phyloP scores from a whole-genome alignment of 2,888 invertebrate genomes.

The Yponomeuta plumbellus region DNA sequence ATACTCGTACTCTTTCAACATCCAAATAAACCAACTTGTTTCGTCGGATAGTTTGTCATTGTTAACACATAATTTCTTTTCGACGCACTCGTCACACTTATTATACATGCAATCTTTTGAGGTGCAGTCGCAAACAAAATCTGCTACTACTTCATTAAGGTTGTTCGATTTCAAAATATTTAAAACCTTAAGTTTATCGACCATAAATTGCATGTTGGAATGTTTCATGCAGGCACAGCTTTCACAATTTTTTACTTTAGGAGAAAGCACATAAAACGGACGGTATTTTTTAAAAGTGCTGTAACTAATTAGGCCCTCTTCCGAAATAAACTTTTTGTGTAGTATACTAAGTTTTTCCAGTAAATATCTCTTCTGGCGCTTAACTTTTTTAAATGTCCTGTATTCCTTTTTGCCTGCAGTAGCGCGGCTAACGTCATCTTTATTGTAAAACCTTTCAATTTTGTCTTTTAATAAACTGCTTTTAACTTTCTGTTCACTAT shows the following conservation, averaged over 20 bases:
- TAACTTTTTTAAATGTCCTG: conserved; percentile 17
- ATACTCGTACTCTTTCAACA: conserved; percentile 9
- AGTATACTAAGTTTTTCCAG: conserved; percentile 8
- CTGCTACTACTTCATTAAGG: too few species aligned
- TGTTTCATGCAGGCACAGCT: conserved; percentile 2
- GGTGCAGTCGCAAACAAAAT: too few species aligned
- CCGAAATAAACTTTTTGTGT: conserved; percentile 9
- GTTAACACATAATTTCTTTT: neutral
- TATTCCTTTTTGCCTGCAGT: conserved; percentile 21
- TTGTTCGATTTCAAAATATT: too few species aligned
- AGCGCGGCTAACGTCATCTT: conserved; percentile 18
- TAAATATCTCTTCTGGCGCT: conserved; percentile 15
- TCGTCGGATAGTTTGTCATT: conserved; percentile 9
- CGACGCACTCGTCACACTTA: too few species aligned
- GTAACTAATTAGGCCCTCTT: neutral
- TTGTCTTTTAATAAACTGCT: conserved; percentile 11
- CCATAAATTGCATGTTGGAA: conserved; percentile 8
- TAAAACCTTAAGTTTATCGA: neutral
- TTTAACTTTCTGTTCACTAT: conserved; percentile 14
- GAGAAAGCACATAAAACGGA: conserved; percentile 12
- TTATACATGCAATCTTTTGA: too few species aligned
- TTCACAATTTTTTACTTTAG: conserved; percentile 7
- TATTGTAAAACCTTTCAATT: conserved; percentile 19
- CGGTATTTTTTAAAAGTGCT: conserved; percentile 14
- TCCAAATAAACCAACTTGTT: neutral